Conservation (phyloP, 2,113 vertebrate species). For the Petrocephalus zakoni region DNA sequence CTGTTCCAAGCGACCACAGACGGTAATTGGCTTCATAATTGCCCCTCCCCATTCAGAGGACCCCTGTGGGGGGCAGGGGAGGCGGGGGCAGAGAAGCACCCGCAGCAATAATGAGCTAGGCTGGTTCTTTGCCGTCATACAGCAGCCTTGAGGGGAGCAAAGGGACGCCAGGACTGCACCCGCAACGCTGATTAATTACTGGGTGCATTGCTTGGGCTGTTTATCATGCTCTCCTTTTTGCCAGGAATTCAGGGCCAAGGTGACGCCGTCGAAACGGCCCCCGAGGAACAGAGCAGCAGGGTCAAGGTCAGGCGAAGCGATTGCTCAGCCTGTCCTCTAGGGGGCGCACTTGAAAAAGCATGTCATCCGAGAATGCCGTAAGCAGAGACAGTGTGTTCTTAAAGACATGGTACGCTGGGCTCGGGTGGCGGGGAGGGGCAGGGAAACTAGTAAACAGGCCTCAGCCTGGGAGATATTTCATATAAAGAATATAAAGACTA, state of each 20-base stretch:
- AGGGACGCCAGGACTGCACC: background rate
- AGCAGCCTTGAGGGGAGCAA: background rate
- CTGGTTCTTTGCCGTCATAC: background rate
- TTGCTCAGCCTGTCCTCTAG: background rate
- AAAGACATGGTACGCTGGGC: background rate
- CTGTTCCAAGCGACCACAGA: background rate
- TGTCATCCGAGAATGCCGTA: background rate
- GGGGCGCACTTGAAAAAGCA: background rate
- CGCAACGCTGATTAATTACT: background rate
- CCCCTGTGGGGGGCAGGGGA: background rate
- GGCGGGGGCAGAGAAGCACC: background rate
- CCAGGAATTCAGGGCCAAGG: background rate
- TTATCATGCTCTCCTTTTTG: background rate
- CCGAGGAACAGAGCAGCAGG: background rate
- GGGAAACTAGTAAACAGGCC: background rate
- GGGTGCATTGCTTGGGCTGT: background rate
- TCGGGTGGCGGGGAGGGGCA: background rate
- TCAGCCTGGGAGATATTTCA: slow-evolving; percentile 35
- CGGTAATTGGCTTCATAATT: background rate
- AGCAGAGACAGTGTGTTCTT: background rate
- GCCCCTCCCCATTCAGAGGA: background rate
- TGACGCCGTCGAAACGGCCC: background rate
- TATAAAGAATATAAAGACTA: slow-evolving; percentile 29
- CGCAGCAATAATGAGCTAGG: background rate
- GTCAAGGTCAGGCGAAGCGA: background rate